Percentiles rank a stretch among this genome's conserved stretches.
These are phyloP conservation scores for Lytechinus pictus DNA, from an alignment of 35 echinoderm and acorn worm genomes.

Conservation along the genomic window DNA sequence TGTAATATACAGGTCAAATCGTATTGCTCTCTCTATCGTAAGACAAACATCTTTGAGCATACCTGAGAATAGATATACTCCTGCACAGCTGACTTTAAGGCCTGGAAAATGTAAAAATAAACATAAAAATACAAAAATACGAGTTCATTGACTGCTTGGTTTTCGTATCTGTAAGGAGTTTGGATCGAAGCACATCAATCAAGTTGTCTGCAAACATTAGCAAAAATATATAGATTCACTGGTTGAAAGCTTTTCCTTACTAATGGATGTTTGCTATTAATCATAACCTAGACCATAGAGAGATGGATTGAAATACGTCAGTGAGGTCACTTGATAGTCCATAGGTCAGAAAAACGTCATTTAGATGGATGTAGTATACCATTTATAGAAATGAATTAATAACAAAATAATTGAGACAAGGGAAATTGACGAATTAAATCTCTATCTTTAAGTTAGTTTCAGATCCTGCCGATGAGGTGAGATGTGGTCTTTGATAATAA, in stretches of 20 bases:
- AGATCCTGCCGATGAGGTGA: too few species aligned
- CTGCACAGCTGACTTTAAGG: not conserved
- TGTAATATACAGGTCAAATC: too few species aligned
- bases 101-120: not conserved
- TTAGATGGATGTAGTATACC: too few species aligned
- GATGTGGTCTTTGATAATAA: too few species aligned
- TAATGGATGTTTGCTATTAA: not conserved
- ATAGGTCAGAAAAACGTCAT: too few species aligned
- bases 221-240: not conserved
- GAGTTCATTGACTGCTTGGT: not conserved
- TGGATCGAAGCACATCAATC: not conserved
- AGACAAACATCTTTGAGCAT: not conserved
- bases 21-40: too few species aligned
- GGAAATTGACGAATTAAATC: too few species aligned
- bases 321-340: too few species aligned
- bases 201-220: not conserved
- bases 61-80: not conserved
- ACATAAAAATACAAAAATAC: not conserved
- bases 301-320: too few species aligned
- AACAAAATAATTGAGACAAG: too few species aligned
- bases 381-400: too few species aligned
- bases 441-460: too few species aligned
- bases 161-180: not conserved
- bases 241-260: not conserved
- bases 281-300: not conserved